Conservation (phyloP, 2,888 invertebrate species). For the Dynastes maya region DNA sequence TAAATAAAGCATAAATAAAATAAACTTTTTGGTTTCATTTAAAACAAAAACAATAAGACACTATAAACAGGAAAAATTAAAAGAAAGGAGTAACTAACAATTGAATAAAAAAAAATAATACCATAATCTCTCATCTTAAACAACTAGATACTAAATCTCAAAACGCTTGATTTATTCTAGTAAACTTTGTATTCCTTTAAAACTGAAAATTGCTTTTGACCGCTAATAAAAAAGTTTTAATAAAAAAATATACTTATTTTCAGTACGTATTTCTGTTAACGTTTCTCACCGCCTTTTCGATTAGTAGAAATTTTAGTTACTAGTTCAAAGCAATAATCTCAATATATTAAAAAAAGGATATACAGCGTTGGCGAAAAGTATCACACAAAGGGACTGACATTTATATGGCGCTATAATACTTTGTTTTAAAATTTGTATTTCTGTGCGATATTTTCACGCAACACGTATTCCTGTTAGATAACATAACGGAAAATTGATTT, state of each 20-base stretch:
- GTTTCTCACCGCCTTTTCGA: slow-evolving; percentile 6
- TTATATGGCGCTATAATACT: slow-evolving; percentile 11
- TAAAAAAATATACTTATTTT: slow-evolving; percentile 22
- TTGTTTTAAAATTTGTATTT: slow-evolving; percentile 7
- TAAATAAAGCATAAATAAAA: slow-evolving; percentile 62
- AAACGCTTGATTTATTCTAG: slow-evolving; percentile 2
- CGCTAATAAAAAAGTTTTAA: slow-evolving; percentile 6
- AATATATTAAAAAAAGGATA: slow-evolving; percentile 14
- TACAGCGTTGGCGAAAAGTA: not conserved
- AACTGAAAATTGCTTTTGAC: not conserved
- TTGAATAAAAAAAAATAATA: slow-evolving; percentile 26
- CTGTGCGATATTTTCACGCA: not conserved
- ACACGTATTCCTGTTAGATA: not conserved
- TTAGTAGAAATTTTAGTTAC: slow-evolving; percentile 31
- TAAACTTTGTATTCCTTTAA: not conserved
- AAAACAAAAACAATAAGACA: slow-evolving; percentile 51
- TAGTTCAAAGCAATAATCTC: slow-evolving; percentile 30
- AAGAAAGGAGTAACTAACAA: slow-evolving; percentile 15
- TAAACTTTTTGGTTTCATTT: slow-evolving; percentile 62
- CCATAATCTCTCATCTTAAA: slow-evolving; percentile 6
- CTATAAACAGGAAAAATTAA: slow-evolving; percentile 28
- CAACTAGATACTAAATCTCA: slow-evolving; percentile 6
- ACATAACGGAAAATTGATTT: slow-evolving; percentile 34
- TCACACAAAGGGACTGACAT: not conserved
- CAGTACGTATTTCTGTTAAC: slow-evolving; percentile 24